These are phyloP conservation scores for Aulostomus chinensis DNA, from an alignment of 2,797 vertebrate genomes.

Conservation along the genomic window DNA sequence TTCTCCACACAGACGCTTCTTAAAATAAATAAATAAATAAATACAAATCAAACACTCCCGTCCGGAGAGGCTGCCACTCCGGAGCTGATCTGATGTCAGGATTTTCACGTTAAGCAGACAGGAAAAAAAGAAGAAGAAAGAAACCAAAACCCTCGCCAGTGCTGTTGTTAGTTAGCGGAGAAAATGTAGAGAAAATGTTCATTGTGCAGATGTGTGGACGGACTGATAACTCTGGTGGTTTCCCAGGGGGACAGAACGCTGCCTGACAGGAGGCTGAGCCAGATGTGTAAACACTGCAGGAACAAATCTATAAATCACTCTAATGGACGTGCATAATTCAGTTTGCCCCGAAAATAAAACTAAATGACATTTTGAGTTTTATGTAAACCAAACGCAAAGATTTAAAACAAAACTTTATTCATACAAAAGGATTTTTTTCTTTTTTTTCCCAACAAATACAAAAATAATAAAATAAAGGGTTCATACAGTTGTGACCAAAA, in stretches of 20 bases:
- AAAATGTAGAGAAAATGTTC: too few relatives aligned
- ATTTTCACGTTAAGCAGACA: constrained; percentile 13
- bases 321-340: background rate
- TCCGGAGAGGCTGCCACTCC: constrained; percentile 1
- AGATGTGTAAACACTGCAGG: constrained; percentile 22
- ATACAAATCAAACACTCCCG: constrained; percentile 33
- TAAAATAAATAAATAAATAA: constrained; percentile 22
- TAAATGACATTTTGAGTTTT: too few relatives aligned
- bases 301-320: constrained; percentile 6
- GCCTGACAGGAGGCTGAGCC: constrained; percentile 5
- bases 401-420: too few relatives aligned
- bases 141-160: background rate
- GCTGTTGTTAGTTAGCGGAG: too few relatives aligned
- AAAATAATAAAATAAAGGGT: too few relatives aligned
- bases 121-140: background rate
- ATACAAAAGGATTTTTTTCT: too few relatives aligned
- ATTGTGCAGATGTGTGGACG: constrained; percentile 12
- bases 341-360: too few relatives aligned
- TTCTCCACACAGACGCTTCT: constrained; percentile 24
- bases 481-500: too few relatives aligned
- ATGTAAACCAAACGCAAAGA: too few relatives aligned
- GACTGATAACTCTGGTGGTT: constrained; percentile 24
- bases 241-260: constrained; percentile 30
- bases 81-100: constrained; percentile 13
- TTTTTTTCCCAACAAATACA: too few relatives aligned